Evolutionary conservation across 2,888 invertebrate genomes (phyloP).

Genomic region (Chrysodeixis includens): DNA sequence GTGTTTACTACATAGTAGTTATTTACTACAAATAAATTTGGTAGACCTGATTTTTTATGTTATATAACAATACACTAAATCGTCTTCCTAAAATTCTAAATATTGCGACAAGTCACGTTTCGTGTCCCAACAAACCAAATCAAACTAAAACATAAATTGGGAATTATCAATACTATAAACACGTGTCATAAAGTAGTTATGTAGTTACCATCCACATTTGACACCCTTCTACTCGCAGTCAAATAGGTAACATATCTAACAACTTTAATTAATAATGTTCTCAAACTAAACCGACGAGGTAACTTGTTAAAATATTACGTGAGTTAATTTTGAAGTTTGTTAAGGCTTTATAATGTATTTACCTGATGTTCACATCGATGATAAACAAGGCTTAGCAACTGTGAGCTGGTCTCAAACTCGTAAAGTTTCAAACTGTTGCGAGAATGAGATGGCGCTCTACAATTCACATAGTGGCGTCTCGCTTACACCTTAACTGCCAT

Average conservation of each 20-base stretch:
- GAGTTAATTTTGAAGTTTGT: slow-evolving; percentile 62
- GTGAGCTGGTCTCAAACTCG: not conserved
- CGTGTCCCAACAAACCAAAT: not conserved
- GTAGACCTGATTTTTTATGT: no score
- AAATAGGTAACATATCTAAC: slow-evolving; percentile 57
- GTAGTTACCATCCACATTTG: slow-evolving; percentile 13
- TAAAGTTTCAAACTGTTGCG: no score
- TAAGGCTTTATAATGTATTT: slow-evolving; percentile 52
- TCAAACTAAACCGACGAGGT: slow-evolving; percentile 58
- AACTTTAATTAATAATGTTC: slow-evolving; percentile 67
- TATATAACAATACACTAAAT: no score
- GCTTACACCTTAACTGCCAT: no score
- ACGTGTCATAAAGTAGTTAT: slow-evolving; percentile 1
- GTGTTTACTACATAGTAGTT: no score
- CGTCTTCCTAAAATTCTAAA: no score
- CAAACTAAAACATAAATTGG: slow-evolving; percentile 2
- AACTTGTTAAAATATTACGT: slow-evolving; percentile 61
- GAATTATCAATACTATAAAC: not conserved
- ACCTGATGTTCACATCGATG: slow-evolving; percentile 52
- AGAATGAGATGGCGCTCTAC: no score
- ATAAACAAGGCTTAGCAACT: slow-evolving; percentile 46
- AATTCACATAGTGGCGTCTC: no score
- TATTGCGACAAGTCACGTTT: no score
- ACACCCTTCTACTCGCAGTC: slow-evolving; percentile 27
- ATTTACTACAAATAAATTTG: no score